phyloP scores from a whole-genome alignment of 2,888 invertebrate species.

The Acronicta alni region DNA sequence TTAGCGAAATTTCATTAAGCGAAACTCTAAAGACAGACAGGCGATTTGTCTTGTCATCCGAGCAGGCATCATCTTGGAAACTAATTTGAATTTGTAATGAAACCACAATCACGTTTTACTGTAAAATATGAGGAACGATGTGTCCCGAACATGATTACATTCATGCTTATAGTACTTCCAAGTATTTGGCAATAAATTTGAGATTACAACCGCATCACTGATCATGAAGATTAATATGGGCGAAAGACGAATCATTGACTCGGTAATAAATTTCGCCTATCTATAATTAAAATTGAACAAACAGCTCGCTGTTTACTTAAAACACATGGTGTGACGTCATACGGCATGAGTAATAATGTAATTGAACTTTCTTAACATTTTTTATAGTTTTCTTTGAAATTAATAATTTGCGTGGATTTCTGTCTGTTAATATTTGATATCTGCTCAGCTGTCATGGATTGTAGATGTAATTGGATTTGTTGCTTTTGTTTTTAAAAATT shows the following conservation, averaged over 20 bases:
- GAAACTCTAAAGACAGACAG: constrained; percentile 67
- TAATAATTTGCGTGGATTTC: constrained; percentile 22
- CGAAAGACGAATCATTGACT: constrained; percentile 16
- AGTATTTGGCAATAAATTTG: constrained; percentile 23
- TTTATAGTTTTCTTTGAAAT: constrained; percentile 40
- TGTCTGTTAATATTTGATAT: constrained; percentile 11
- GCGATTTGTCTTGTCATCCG: constrained; percentile 83
- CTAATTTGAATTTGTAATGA: constrained; percentile 83
- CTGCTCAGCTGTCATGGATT: constrained; percentile 8
- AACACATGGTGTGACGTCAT: constrained; percentile 36
- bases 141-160: constrained; percentile 25
- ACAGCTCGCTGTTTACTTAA: constrained; percentile 35
- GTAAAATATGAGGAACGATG: constrained; percentile 55
- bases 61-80: constrained; percentile 72
- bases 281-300: constrained; percentile 38
- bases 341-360: constrained; percentile 16
- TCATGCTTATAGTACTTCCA: constrained; percentile 1
- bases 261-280: constrained; percentile 28
- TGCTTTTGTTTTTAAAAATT: constrained; percentile 15
- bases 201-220: constrained; percentile 23
- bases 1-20: constrained; percentile 77
- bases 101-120: constrained; percentile 65
- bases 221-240: constrained; percentile 16
- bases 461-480: constrained; percentile 13
- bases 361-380: constrained; percentile 31